Percentiles rank a stretch among this genome's conserved stretches.
Conservation (phyloP, 2,888 invertebrate genomes). For the Erynnis tages region DNA sequence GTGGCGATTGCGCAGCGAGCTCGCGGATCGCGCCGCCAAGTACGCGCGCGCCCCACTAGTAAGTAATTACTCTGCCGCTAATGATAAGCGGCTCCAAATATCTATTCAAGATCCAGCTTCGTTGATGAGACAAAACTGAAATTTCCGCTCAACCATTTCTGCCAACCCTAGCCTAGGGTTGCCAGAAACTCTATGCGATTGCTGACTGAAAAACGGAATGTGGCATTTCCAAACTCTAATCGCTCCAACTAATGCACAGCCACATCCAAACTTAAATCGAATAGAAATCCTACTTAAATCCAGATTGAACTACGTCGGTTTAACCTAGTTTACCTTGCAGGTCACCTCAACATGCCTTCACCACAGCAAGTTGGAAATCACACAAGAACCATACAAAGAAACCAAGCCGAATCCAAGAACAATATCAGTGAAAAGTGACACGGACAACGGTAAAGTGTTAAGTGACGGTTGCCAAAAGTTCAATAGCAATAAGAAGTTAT, state of each 20-base stretch:
- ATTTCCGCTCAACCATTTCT: too few relatives aligned
- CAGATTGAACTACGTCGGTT: too few relatives aligned
- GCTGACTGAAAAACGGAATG: too few relatives aligned
- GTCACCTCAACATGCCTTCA: conserved; percentile 69
- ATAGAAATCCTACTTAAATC: too few relatives aligned
- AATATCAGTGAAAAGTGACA: conserved; percentile 26
- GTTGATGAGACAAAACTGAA: too few relatives aligned
- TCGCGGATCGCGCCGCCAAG: conserved; percentile 63
- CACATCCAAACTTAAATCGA: too few relatives aligned
- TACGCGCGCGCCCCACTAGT: conserved; percentile 57
- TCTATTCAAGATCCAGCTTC: too few relatives aligned
- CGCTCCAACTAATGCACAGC: too few relatives aligned
- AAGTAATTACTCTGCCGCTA: not conserved
- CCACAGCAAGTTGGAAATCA: conserved; percentile 70
- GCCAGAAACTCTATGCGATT: too few relatives aligned
- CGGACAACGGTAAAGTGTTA: conserved; percentile 30
- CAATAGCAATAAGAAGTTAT: conserved; percentile 58
- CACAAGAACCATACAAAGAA: conserved; percentile 44
- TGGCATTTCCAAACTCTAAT: too few relatives aligned
- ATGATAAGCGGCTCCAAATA: not conserved
- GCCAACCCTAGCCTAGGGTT: too few relatives aligned
- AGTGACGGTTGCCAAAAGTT: conserved; percentile 54
- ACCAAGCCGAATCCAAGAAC: conserved; percentile 33
- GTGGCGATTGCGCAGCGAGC: conserved; percentile 67
- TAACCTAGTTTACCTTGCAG: conserved; percentile 49